A percentile compares a stretch with the other conserved stretches of the same genome.
Evolutionary conservation across 2,113 vertebrate genomes (phyloP).

Genomic region (Hippocampus guttulatus): DNA sequence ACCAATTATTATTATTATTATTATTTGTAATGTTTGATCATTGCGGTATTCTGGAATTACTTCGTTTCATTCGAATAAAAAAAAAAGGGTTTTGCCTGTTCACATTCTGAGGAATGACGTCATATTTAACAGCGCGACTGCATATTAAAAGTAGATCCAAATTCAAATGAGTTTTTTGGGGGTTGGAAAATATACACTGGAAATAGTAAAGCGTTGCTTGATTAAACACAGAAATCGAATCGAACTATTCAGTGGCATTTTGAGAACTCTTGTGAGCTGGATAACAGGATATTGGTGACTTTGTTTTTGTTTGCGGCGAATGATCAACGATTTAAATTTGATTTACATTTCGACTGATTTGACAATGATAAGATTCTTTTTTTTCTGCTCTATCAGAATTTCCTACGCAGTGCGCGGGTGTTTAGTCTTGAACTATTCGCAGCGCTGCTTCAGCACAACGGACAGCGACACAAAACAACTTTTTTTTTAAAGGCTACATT

Average conservation of each 20-base stretch:
- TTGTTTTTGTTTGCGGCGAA: neutral
- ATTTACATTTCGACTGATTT: neutral
- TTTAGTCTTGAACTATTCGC: neutral
- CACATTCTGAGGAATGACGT: too few relatives aligned
- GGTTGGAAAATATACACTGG: neutral
- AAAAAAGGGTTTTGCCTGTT: neutral
- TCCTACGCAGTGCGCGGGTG: neutral
- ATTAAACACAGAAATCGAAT: neutral
- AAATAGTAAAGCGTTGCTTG: neutral
- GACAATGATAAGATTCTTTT: neutral
- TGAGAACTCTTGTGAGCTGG: neutral
- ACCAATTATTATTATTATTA: neutral
- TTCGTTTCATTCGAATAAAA: neutral
- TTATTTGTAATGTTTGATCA: too few relatives aligned
- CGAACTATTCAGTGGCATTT: neutral
- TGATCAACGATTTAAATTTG: neutral
- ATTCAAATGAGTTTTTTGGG: neutral
- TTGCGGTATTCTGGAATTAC: too few relatives aligned
- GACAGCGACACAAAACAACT: neutral
- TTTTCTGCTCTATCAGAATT: neutral
- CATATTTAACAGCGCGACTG: neutral
- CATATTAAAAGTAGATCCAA: neutral
- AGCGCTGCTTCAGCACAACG: neutral
- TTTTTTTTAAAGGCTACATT: neutral
- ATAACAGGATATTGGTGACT: neutral